phyloP scores from a whole-genome alignment of 2,797 vertebrate species.

The Austrolebias charrua region DNA sequence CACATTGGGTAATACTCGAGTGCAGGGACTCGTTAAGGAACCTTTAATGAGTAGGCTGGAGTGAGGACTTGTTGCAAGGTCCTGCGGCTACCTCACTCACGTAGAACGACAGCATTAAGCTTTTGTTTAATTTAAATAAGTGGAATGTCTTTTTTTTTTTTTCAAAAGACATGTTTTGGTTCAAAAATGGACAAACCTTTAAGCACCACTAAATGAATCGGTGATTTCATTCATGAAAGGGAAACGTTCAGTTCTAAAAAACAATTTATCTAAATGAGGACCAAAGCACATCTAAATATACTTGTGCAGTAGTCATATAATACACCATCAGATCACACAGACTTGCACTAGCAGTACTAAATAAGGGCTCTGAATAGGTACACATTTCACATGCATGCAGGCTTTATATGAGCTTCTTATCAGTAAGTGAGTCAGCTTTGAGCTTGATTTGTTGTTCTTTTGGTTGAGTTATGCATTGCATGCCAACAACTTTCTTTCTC shows the following conservation, averaged over 20 bases:
- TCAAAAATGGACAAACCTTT: not conserved
- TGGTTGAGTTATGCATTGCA: constrained; percentile 33
- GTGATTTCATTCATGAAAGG: constrained; percentile 33
- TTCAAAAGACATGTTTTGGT: too few species aligned
- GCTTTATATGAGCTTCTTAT: constrained; percentile 16
- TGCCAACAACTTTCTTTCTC: constrained; percentile 39
- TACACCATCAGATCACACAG: constrained; percentile 8
- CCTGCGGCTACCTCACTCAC: too few species aligned
- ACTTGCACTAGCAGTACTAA: constrained; percentile 20
- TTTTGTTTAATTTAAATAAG: too few species aligned
- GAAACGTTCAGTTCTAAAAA: constrained; percentile 22
- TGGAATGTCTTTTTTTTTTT: too few species aligned
- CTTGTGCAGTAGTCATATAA: constrained; percentile 1
- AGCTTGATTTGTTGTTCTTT: constrained; percentile 42
- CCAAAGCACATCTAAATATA: constrained; percentile 43
- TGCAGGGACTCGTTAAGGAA: too few species aligned
- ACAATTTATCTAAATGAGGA: constrained; percentile 34
- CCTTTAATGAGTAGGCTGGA: too few species aligned
- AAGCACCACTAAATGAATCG: not conserved
- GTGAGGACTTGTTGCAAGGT: too few species aligned
- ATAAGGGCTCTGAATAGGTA: constrained; percentile 10
- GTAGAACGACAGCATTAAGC: too few species aligned
- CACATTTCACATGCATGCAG: constrained; percentile 6
- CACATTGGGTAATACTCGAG: too few species aligned
- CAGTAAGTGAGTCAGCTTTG: constrained; percentile 23